A percentile compares a stretch with the other conserved stretches of the same genome.
These are phyloP conservation scores for Tetramorium parvispinum DNA, from an alignment of 1,140 invertebrate species.

Conservation along the genomic window DNA sequence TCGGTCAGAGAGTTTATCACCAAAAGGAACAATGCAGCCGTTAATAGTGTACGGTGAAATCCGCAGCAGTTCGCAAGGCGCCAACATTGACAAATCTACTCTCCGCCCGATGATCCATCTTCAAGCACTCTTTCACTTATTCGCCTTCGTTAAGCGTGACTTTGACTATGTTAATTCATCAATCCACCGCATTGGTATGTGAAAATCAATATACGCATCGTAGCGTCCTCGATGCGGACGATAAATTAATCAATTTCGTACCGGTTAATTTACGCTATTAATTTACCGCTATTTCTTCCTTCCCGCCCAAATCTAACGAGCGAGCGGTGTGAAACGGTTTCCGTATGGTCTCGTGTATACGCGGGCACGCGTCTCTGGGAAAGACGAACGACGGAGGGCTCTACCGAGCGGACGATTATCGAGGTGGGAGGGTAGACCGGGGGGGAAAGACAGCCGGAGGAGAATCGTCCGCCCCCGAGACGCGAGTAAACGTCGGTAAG, in stretches of 20 bases:
- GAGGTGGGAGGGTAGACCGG: conserved; percentile 23
- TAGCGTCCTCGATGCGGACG: background rate
- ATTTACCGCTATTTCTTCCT: conserved; percentile 43
- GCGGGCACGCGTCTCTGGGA: conserved; percentile 67
- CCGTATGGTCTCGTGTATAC: conserved; percentile 45
- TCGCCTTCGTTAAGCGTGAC: conserved; percentile 56
- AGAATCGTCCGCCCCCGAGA: conserved; percentile 70
- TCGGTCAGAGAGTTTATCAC: background rate
- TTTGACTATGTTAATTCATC: conserved; percentile 59
- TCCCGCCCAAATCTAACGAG: conserved; percentile 52
- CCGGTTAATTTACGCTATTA: conserved; percentile 47
- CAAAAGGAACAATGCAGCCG: background rate
- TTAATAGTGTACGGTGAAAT: conserved; percentile 9
- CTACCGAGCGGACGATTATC: conserved; percentile 57
- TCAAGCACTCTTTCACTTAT: conserved; percentile 48
- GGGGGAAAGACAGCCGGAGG: conserved; percentile 24
- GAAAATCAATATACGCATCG: background rate
- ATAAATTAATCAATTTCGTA: conserved; percentile 47
- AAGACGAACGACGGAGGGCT: conserved; percentile 69
- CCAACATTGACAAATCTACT: conserved; percentile 61
- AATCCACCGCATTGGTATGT: conserved; percentile 30
- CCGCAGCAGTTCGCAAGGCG: conserved; percentile 38
- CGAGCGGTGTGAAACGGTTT: conserved; percentile 62
- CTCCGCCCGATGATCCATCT: conserved; percentile 52
- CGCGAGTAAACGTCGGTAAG: conserved; percentile 77